These are phyloP conservation scores for Peromyscus eremicus DNA, from an alignment of 2,797 vertebrate species.

Conservation along the genomic window DNA sequence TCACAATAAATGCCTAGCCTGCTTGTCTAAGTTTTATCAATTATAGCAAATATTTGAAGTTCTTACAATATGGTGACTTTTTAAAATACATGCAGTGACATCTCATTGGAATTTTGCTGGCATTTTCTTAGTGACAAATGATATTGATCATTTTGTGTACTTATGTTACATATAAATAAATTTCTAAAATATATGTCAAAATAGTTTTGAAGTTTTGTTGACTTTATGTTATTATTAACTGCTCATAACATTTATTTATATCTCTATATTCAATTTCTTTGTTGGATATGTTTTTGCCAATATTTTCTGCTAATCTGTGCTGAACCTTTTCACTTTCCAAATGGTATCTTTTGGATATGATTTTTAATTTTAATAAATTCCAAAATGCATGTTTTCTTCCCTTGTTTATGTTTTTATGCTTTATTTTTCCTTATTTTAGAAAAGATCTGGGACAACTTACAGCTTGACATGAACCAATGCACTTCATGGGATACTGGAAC, in stretches of 20 bases:
- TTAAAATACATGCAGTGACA: neutral
- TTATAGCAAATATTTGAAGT: neutral
- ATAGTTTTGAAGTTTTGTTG: neutral
- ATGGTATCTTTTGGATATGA: neutral
- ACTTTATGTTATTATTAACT: neutral
- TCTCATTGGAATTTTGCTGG: neutral
- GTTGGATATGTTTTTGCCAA: neutral
- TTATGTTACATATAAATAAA: neutral
- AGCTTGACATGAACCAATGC: neutral
- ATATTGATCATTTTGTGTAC: neutral
- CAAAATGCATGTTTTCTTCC: neutral
- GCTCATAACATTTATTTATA: neutral
- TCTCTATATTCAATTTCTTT: neutral
- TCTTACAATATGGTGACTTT: neutral
- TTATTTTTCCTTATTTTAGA: neutral
- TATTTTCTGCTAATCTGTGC: neutral
- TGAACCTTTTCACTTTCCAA: constrained; percentile 25
- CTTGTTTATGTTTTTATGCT: neutral
- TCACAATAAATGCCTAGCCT: neutral
- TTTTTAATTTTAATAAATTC: constrained; percentile 23
- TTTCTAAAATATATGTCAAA: neutral
- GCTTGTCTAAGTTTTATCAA: neutral
- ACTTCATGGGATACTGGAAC: neutral
- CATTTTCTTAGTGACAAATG: neutral
- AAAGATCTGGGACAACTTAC: neutral